These are phyloP conservation scores for Bombyx mori DNA, from an alignment of 1,140 invertebrate genomes.

Conservation along the genomic window ASM3026992v2 NC_085113.1:5016001-5016500, in stretches of 20 bases:
- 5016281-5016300: slow-evolving; percentile 35
- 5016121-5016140: slow-evolving; percentile 69
- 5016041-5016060: slow-evolving; percentile 9
- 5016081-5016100: not conserved
- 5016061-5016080: not conserved
- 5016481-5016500: slow-evolving; percentile 36
- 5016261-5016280: slow-evolving; percentile 39
- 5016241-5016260: slow-evolving; percentile 70
- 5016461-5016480: slow-evolving; percentile 25
- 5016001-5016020: slow-evolving; percentile 25
- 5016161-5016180: slow-evolving; percentile 61
- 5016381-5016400: slow-evolving; percentile 26
- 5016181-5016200: slow-evolving; percentile 64
- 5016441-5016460: slow-evolving; percentile 37
- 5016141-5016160: slow-evolving; percentile 69
- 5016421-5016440: slow-evolving; percentile 47
- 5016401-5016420: slow-evolving; percentile 22
- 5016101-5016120: slow-evolving; percentile 11
- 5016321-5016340: slow-evolving; percentile 51
- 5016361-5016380: slow-evolving; percentile 23
- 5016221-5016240: slow-evolving; percentile 45
- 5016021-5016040: slow-evolving; percentile 11
- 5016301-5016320: slow-evolving; percentile 51
- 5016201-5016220: slow-evolving; percentile 63
- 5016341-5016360: slow-evolving; percentile 25